Evolutionary conservation across 2,113 vertebrate genomes (phyloP), one percentile per base, ranked within the genome.

Genomic region (Etheostoma cragini): DNA sequence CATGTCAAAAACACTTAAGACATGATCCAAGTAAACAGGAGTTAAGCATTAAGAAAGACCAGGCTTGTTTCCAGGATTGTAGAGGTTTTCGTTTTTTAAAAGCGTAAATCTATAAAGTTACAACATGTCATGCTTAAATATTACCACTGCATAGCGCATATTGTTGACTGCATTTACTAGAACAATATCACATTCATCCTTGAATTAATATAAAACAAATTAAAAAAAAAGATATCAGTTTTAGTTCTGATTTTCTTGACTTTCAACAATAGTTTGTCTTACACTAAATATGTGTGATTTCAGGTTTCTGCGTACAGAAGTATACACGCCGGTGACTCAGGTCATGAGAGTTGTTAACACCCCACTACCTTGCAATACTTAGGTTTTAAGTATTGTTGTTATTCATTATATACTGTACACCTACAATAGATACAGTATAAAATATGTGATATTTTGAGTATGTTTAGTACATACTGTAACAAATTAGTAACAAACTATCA

Each of bases 1-100:
- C 14, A 13, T 21, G 72, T 85, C 78, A 85, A n/a, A 84, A 80
- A 73, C 80, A 78, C 65, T 83, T 30, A 83, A 42, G 15, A 50
- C 21, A 6, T 22, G 67, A 82, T 12, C 5, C 1, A 0, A 54
- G 61, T 58, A 70, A 84, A 80, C 49, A 33, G 21, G 6, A 16
- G 38, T 60, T 50, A 16, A 47, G n/a, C 58, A 0, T 38, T 52
- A 69, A 64, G 33, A 68, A 33, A 21, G 13, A 38, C 2, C 1
- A 56, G 50, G 6, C 16, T 54, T n/a, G 15, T 0, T 49, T 61
- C 30, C n/a, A 53, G 16, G 11, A 52, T 30, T 11, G 1, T 10
- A 35, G 1, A 3, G 0, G 0, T 68, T 19, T 63, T 22, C 10
- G 8, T 49, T 60, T 21, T 63, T 26, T 6, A 22, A 66, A 62